phyloP scores from a whole-genome alignment of 1,140 invertebrate genomes.

The Rhizoglyphus robini region DNA sequence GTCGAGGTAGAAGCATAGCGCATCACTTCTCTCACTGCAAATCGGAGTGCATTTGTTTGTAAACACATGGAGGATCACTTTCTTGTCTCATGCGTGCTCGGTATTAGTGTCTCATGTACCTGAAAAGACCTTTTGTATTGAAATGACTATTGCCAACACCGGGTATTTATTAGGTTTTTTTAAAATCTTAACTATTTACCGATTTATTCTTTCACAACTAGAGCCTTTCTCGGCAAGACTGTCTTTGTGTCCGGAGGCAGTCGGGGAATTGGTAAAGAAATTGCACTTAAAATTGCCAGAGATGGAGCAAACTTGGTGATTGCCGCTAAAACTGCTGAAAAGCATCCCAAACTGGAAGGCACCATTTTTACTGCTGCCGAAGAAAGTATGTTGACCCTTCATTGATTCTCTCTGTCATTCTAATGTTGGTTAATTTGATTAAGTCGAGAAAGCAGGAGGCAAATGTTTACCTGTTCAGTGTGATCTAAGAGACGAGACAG shows the following conservation, averaged over 20 bases:
- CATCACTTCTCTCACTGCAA: too few species aligned
- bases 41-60: too few species aligned
- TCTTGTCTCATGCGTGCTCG: too few species aligned
- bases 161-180: background rate
- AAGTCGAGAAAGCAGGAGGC: constrained; percentile 79
- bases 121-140: too few species aligned
- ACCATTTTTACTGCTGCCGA: constrained; percentile 92
- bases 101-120: too few species aligned
- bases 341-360: too few species aligned
- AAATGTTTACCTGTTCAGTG: constrained; percentile 81
- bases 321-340: constrained; percentile 90
- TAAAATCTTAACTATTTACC: background rate
- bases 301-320: constrained; percentile 92
- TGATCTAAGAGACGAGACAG: constrained; percentile 74
- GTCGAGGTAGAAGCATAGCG: too few species aligned
- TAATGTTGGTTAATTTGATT: constrained; percentile 29
- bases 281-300: constrained; percentile 77
- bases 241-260: constrained; percentile 92
- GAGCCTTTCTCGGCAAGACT: constrained; percentile 63
- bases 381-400: constrained; percentile 50
- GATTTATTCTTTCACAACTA: background rate
- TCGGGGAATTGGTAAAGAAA: constrained; percentile 90
- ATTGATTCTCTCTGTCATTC: background rate
- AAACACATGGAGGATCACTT: too few species aligned
- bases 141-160: background rate